A percentile compares a stretch with the other conserved stretches of the same genome.
These are phyloP conservation scores for Apodemia mormo DNA, from an alignment of 2,888 invertebrate species.

Conservation along the genomic window DNA sequence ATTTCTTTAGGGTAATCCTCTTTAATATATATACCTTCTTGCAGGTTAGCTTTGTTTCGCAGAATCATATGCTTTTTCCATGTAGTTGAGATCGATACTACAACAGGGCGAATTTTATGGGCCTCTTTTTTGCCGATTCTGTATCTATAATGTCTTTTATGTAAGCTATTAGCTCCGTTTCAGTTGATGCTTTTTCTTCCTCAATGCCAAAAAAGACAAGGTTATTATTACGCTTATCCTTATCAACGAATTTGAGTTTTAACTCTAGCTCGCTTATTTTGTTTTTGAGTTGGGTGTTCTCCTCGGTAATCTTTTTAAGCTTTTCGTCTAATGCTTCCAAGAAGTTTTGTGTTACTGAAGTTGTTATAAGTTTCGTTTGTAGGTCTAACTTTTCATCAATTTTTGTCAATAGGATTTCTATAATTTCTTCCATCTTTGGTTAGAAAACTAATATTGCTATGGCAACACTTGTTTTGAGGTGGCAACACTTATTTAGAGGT, in stretches of 20 bases:
- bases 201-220: background rate
- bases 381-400: too few species aligned
- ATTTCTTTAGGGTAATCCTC: slow-evolving; percentile 32
- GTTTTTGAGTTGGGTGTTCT: too few species aligned
- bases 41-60: slow-evolving; percentile 26
- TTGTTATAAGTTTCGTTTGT: too few species aligned
- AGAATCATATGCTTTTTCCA: too few species aligned
- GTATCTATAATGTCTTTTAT: slow-evolving; percentile 27
- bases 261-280: slow-evolving; percentile 17
- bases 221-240: slow-evolving; percentile 20
- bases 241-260: slow-evolving; percentile 26
- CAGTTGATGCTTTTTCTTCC: too few species aligned
- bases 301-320: too few species aligned
- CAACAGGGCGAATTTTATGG: too few species aligned
- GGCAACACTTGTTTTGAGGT: background rate
- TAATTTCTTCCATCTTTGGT: slow-evolving; percentile 3
- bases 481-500: background rate
- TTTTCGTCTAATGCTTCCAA: too few species aligned
- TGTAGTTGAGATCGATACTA: too few species aligned
- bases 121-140: background rate
- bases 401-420: slow-evolving; percentile 19
- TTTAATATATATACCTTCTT: slow-evolving; percentile 26
- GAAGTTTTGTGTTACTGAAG: too few species aligned
- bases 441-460: background rate
- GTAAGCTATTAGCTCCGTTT: slow-evolving; percentile 13